Evolutionary conservation across 2,888 invertebrate species (phyloP).

Genomic region (Penaeus monodon): DNA sequence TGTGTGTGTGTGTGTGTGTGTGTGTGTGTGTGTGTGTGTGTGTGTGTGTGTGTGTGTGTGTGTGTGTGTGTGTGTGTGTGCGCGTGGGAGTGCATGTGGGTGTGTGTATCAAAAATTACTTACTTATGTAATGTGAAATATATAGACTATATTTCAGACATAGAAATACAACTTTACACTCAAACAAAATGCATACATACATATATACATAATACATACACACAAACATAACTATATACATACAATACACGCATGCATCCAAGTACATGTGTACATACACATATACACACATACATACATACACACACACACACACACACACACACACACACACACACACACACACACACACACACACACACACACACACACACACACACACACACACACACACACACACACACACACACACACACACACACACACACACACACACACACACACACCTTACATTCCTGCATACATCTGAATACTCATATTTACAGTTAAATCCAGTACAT

Average conservation of each 20-base stretch:
- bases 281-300: too few species aligned
- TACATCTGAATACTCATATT: not conserved
- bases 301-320: not conserved
- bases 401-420: not conserved
- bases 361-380: conserved; percentile 12
- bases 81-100: not conserved
- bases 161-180: too few species aligned
- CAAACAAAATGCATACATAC: too few species aligned
- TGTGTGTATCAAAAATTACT: not conserved
- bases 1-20: conserved; percentile 30
- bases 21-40: conserved; percentile 32
- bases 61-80: conserved; percentile 28
- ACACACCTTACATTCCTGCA: not conserved
- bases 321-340: conserved; percentile 8
- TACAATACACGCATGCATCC: too few species aligned
- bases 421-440: too few species aligned
- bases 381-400: not conserved
- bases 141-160: too few species aligned
- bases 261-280: too few species aligned
- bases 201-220: too few species aligned
- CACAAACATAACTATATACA: too few species aligned
- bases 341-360: conserved; percentile 12
- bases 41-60: conserved; percentile 30
- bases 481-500: not conserved
- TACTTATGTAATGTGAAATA: too few species aligned